Base-by-base conservation (phyloP, 2,797 vertebrate species). In the Oreochromis grahami region DNA sequence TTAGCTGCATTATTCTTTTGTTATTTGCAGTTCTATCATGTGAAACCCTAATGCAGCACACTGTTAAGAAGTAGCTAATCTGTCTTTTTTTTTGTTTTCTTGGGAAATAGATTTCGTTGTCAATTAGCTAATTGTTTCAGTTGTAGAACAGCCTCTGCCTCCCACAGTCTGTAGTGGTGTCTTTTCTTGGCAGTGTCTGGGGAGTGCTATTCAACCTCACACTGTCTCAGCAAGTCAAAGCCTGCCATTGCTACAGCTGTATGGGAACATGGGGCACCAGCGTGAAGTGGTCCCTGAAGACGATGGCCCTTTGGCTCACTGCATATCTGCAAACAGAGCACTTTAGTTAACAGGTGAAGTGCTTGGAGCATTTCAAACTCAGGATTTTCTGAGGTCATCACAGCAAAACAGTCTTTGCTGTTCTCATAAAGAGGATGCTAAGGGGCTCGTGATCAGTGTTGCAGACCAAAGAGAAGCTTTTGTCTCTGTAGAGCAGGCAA, bases 161-260 rank as follows among this genome's bases (percentile, higher is more conserved):
- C 77, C 43, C 17, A 13, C 45, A 79, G 45, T 79, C 51, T 36
- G 58, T 50, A 45, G 41, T 34, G n/a, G 53, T 60, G 50, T 84
- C 77, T 81, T 52, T 65, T 84, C 53, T 43, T 29, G 4, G 34
- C 19, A 5, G 8, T 2, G 11, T 87, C 55, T 34, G 63, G 85
- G 84, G 87, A 91, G 82, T 77, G 88, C 85, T 68, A 51, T 81
- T 82, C 76, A 80, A 43, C 78, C 72, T 50, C n/a, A 7, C 55
- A 21, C 17, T 77, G 78, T 77, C 79, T 86, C 78, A 78, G 81
- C 91, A 91, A 92, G 90, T 93, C 91, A 83, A 88, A 92, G 91
- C 91, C 86, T 91, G 93, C 84, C 34, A 51, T 82, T n/a, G 80
- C 60, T 70, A 29, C 80, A 17, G 48, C 88, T 87, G 80, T 82